phyloP scores from a whole-genome alignment of 1,140 invertebrate species.

The Brachionus sp. region DNA sequence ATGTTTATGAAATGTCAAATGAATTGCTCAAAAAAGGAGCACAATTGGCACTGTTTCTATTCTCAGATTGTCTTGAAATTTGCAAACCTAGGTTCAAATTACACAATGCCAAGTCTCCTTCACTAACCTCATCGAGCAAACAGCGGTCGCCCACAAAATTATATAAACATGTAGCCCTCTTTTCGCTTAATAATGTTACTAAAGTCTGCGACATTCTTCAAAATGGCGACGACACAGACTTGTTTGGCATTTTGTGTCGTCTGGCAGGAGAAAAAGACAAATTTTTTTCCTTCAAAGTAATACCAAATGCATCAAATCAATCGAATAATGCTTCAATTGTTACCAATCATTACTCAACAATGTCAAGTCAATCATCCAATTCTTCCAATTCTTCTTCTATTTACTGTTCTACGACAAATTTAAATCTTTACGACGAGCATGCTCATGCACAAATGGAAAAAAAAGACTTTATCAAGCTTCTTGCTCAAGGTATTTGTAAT shows the following conservation, averaged over 20 bases:
- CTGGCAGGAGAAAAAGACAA: not conserved
- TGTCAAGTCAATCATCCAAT: conserved; percentile 3
- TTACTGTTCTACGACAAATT: conserved; percentile 67
- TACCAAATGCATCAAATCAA: not conserved
- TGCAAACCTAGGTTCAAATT: conserved; percentile 39
- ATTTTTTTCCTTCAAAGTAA: conserved; percentile 46
- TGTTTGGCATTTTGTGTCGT: conserved; percentile 39
- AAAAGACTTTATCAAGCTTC: conserved; percentile 70
- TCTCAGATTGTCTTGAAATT: conserved; percentile 81
- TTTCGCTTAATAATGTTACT: conserved; percentile 79
- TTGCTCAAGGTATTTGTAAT: conserved; percentile 74
- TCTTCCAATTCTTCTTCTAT: conserved; percentile 39
- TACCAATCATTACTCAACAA: not conserved
- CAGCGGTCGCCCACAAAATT: conserved; percentile 63
- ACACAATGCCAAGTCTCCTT: conserved; percentile 36
- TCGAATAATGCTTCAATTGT: not conserved
- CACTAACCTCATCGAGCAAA: conserved; percentile 50
- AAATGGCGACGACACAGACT: conserved; percentile 66
- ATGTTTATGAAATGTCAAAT: conserved; percentile 82
- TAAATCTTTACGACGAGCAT: conserved; percentile 74
- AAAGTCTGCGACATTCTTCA: conserved; percentile 83
- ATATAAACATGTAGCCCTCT: conserved; percentile 83
- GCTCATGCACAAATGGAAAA: conserved; percentile 73
- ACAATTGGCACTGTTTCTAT: conserved; percentile 80
- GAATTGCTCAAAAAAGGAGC: conserved; percentile 78